Conservation (phyloP, 2,113 vertebrate genomes). For the Myotis davidii region DNA sequence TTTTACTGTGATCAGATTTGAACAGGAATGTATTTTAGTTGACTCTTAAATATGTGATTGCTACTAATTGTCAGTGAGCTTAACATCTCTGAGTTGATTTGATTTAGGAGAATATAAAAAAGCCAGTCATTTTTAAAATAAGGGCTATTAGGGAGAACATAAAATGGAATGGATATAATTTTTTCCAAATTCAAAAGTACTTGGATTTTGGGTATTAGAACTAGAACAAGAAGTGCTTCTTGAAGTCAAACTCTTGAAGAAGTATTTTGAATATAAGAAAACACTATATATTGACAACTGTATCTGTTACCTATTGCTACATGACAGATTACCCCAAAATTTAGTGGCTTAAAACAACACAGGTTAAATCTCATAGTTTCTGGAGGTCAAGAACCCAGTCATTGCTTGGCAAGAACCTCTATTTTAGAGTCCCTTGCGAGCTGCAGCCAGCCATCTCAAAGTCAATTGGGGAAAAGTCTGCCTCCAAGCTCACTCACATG, state of each 20-base stretch:
- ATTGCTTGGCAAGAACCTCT: background rate
- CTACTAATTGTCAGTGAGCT: background rate
- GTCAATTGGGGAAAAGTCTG: background rate
- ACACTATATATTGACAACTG: background rate
- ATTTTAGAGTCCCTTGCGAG: background rate
- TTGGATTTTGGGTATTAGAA: conserved; percentile 22
- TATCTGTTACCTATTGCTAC: background rate
- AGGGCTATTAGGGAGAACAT: background rate
- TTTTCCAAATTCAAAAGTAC: conserved; percentile 21
- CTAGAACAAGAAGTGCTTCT: background rate
- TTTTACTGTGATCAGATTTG: conserved; percentile 28
- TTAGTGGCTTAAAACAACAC: background rate
- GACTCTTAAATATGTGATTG: conserved; percentile 32
- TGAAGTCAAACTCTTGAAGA: conserved; percentile 37
- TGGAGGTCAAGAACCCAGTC: background rate
- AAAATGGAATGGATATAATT: background rate
- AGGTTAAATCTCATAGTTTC: background rate
- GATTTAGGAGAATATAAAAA: conserved; percentile 1
- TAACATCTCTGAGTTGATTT: background rate
- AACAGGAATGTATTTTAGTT: background rate
- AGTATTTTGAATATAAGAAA: conserved; percentile 16
- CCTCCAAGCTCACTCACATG: background rate
- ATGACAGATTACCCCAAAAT: background rate
- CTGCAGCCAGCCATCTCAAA: background rate
- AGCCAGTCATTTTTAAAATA: conserved; percentile 4